A percentile compares a stretch with the other conserved stretches of the same genome.
These are phyloP conservation scores for Phortica variegata DNA, from an alignment of 1,140 invertebrate species.

Conservation along the genomic window DNA sequence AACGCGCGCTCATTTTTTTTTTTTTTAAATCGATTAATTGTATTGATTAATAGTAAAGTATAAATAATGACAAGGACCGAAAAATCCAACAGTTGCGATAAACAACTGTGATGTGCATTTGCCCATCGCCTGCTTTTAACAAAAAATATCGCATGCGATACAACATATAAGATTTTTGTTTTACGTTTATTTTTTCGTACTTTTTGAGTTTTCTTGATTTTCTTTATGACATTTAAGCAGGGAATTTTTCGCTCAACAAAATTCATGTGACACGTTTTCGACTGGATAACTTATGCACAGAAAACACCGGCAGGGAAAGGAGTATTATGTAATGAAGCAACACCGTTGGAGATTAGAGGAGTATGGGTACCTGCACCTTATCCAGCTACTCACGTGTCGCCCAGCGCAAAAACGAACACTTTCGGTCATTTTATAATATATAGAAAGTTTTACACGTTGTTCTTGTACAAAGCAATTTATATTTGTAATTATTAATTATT, in stretches of 20 bases:
- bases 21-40: constrained; percentile 21
- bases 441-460: too few relatives aligned
- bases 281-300: too few relatives aligned
- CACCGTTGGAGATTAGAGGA: too few relatives aligned
- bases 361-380: constrained; percentile 11
- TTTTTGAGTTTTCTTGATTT: neutral
- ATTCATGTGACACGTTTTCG: constrained; percentile 57
- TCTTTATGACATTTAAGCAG: constrained; percentile 31
- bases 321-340: too few relatives aligned
- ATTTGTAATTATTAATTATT: too few relatives aligned
- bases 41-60: constrained; percentile 16
- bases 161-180: constrained; percentile 3
- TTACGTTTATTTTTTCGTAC: neutral
- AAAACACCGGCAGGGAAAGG: too few relatives aligned
- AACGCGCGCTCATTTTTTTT: constrained; percentile 16
- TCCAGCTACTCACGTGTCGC: constrained; percentile 54
- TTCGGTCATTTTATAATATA: constrained; percentile 21
- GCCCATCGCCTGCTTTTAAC: constrained; percentile 12
- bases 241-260: constrained; percentile 57
- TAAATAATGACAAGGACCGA: constrained; percentile 52
- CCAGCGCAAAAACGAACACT: constrained; percentile 47
- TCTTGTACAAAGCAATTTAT: too few relatives aligned
- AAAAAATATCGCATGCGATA: constrained; percentile 34
- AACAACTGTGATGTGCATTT: constrained; percentile 47
- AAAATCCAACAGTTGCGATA: constrained; percentile 51